Base-by-base conservation (phyloP, 2,113 vertebrate genomes). In the Charina bottae region DNA sequence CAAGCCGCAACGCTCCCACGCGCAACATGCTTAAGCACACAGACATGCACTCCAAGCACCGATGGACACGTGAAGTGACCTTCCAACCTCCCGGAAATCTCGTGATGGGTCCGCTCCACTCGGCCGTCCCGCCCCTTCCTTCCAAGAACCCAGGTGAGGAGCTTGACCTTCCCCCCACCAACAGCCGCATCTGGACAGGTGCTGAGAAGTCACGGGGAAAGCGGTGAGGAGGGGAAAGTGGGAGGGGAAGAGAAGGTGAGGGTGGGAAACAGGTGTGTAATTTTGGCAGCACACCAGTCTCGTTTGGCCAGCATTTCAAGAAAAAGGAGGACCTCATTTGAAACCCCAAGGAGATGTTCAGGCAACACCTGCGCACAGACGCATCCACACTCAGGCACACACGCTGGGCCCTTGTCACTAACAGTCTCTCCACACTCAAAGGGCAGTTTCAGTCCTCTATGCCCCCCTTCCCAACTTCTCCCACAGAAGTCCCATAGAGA, bases 21-120 rank as follows among this genome's bases (percentile, higher is more conserved):
- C 23, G 5, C 87, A 62, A 64, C 87, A 88, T 62, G 87, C 58
- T 24, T 3, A 60, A 62, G 87, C 87, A 62, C 58, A 88, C 24
- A 46, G 87, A 88, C 87, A 88, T 88, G 87, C 58, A 53, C 58
- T 62, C 58, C 59, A 88, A 88, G 59, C 87, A 62, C 87, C 7
- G 37, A 62, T 7, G 42, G 87, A 88, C 87, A 88, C 37, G 60
- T 7, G 55, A 46, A 68, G 62, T 53, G 26, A 89, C 88, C 88
- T 89, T 89, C 88, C 59, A 64, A 60, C 42, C 59, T 64, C 59
- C 59, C 24, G 59, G 87, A 53, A 64, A 53, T 64, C 87, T 53
- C 24, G 60, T 24, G 88, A 42, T 37, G 13, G 59, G 88, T 53
- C 60, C 24, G 37, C 59, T 53, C 26, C 88, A 26, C 13, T 28